Evolutionary conservation across 1,140 invertebrate genomes (phyloP), one percentile per base, ranked within the genome.

Genomic region (Cotesia typhae): DNA sequence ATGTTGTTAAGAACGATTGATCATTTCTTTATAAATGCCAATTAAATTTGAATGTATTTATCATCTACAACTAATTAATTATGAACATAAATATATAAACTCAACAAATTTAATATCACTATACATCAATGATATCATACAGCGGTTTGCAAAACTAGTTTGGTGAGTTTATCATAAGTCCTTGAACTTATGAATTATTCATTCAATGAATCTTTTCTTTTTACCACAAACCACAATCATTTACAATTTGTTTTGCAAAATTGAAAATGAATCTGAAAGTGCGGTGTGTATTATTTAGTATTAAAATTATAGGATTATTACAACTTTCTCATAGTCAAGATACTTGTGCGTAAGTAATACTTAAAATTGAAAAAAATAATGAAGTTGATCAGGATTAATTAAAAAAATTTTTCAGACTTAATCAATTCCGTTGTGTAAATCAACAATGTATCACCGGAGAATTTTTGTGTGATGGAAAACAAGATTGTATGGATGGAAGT

Each of bases 401-500:
- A 55, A 67, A 67, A 52, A 38, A 4, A 20, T 52, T 14, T 60
- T 14, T 60, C 52, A 82, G 80, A 10, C 4, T 60, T 9, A 68
- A 74, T 38, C 69, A 75, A 68, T 86, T 83, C 69, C 71, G 71
- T 72, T 87, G 87, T 47, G n/a, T 68, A 4, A 79, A 80, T 64
- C 83, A 84, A 14, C 63, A 85, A 0, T 87, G 84, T 41, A 86
- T 87, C 74, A 6, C 66, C 3, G 71, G 74, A n/a, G 79, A 80
- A 20, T 67, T 74, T 12, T 68, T 84, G 37, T 92, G 91, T 70
- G 89, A 92, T 70, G 91, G 91, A 1, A 73, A 77, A 6, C 76
- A 85, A 4, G 82, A 92, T 75, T 91, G 91, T 67, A 79, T 75
- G 0, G 89, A 89, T 55, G 77, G 81, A 0, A 90, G 88, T 2